phyloP scores from a whole-genome alignment of 2,888 invertebrate genomes.

The Drosophila anceps region DNA sequence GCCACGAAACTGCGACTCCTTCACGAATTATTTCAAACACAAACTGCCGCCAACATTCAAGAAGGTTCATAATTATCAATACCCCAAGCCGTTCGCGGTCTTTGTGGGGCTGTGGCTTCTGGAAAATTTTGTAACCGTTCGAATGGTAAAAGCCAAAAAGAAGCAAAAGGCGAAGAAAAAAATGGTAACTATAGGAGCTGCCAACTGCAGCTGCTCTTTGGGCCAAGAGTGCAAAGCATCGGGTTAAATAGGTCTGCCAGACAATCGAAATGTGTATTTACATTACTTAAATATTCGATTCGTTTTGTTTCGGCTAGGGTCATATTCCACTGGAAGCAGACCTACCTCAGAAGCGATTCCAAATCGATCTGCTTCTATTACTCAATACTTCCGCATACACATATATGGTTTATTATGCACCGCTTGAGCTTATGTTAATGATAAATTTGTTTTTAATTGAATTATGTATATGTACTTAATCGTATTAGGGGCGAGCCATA shows the following conservation, averaged over 20 bases:
- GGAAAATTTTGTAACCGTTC: conserved; percentile 67
- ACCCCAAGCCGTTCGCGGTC: conserved; percentile 39
- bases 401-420: conserved; percentile 36
- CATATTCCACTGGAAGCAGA: conserved; percentile 24
- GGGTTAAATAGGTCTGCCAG: conserved; percentile 72
- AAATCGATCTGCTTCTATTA: conserved; percentile 32
- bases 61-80: conserved; percentile 77
- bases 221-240: conserved; percentile 72
- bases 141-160: conserved; percentile 21
- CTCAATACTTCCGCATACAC: conserved; percentile 22
- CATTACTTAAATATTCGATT: conserved; percentile 20
- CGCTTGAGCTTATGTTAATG: conserved; percentile 15
- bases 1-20: conserved; percentile 70
- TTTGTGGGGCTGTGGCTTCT: conserved; percentile 69
- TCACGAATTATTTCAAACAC: conserved; percentile 78
- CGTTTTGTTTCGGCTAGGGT: conserved; percentile 6
- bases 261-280: conserved; percentile 35
- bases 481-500: conserved; percentile 50
- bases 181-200: conserved; percentile 51
- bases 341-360: conserved; percentile 30
- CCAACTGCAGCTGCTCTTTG: conserved; percentile 41
- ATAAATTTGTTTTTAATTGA: conserved; percentile 55
- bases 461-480: conserved; percentile 34
- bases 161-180: background rate
- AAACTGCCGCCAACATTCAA: conserved; percentile 76